Conservation (phyloP, 2,888 invertebrate species). For the Eristalinus sepulchralis region DNA sequence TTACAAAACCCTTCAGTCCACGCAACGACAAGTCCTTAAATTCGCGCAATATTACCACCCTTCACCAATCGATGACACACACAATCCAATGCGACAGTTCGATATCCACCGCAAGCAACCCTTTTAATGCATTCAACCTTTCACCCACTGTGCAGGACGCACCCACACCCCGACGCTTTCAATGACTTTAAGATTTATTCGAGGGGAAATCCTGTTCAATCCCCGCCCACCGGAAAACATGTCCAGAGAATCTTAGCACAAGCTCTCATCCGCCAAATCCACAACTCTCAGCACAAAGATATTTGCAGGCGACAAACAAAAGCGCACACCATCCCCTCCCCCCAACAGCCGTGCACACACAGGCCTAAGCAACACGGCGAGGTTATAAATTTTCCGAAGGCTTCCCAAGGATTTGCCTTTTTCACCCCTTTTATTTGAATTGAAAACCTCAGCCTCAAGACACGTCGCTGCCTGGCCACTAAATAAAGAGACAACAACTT, state of each 20-base stretch:
- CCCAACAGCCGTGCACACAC: no score
- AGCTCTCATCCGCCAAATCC: conserved; percentile 46
- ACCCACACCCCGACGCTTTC: neutral
- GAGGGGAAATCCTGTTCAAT: conserved; percentile 25
- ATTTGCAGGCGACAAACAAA: conserved; percentile 60
- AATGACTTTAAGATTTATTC: conserved; percentile 53
- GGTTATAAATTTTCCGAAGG: conserved; percentile 57
- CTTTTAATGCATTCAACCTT: neutral
- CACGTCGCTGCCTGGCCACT: conserved; percentile 56
- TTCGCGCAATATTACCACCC: neutral
- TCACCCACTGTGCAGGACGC: neutral
- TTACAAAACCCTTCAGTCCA: neutral
- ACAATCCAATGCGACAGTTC: neutral
- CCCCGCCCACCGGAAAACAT: conserved; percentile 1
- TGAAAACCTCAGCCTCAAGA: conserved; percentile 69
- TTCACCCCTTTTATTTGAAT: conserved; percentile 71
- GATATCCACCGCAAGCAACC: neutral
- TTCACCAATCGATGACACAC: neutral
- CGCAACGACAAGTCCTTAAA: neutral
- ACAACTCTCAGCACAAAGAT: conserved; percentile 50
- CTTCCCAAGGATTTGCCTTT: conserved; percentile 64
- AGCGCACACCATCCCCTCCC: conserved; percentile 12
- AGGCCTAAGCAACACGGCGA: conserved; percentile 51
- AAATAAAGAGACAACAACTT: conserved; percentile 67
- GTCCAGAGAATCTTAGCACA: conserved; percentile 43